Percentiles rank a stretch among this genome's conserved stretches.
phyloP scores from a whole-genome alignment of 2,888 invertebrate genomes.

The Perdita meconis region DNA sequence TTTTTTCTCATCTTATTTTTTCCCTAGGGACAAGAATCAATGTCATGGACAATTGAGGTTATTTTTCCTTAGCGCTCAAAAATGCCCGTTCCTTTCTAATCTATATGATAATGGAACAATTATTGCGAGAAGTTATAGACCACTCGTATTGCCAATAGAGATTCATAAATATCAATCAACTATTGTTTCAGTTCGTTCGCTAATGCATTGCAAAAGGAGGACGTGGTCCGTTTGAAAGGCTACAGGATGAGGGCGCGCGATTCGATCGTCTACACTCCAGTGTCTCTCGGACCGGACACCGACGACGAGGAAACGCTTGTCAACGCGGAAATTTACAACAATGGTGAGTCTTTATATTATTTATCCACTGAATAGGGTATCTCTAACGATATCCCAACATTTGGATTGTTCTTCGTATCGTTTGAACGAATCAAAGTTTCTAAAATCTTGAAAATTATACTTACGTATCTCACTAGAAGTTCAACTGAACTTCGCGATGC shows the following conservation, averaged over 20 bases:
- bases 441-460: not conserved
- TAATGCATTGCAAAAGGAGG: constrained; percentile 33
- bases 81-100: not conserved
- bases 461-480: not conserved
- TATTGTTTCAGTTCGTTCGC: constrained; percentile 53
- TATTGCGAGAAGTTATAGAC: not conserved
- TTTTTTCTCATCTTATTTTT: no score
- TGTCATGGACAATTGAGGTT: no score
- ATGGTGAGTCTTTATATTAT: constrained; percentile 75
- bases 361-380: no score
- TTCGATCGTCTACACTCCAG: constrained; percentile 82
- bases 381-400: no score
- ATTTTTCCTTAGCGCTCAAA: not conserved
- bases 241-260: constrained; percentile 80
- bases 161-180: not conserved
- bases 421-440: no score
- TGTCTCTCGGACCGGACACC: constrained; percentile 82
- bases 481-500: not conserved
- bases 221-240: constrained; percentile 1
- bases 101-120: not conserved
- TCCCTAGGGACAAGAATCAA: no score
- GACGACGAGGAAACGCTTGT: constrained; percentile 83
- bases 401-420: no score
- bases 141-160: not conserved
- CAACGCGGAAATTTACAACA: constrained; percentile 82